Evolutionary conservation across 64 coral and sea anemone genomes (phyloP).

Genomic region (Exaiptasia diaphana): DNA sequence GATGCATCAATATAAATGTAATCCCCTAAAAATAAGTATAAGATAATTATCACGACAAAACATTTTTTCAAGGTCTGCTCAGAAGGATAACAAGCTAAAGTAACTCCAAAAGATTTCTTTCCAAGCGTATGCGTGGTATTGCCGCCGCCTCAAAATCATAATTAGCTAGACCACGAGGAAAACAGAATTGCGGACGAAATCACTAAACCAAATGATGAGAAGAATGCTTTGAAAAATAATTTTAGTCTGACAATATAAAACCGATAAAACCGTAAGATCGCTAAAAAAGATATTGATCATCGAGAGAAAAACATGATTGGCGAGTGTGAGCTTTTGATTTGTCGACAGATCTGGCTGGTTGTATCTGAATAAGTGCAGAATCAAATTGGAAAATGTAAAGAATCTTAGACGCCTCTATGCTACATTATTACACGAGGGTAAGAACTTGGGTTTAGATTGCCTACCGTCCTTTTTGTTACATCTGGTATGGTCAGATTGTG

Average conservation of each 20-base stretch:
- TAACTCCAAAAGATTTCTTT: not conserved
- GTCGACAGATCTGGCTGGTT: not conserved
- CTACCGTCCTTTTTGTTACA: not conserved
- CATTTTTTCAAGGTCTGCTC: not conserved
- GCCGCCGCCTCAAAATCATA: too few relatives aligned
- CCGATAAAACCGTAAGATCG: too few relatives aligned
- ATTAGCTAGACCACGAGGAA: not conserved
- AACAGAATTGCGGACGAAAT: not conserved
- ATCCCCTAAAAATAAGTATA: not conserved
- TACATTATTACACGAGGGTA: not conserved
- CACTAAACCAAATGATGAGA: not conserved
- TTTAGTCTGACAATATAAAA: too few relatives aligned
- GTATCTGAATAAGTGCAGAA: not conserved
- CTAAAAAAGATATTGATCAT: too few relatives aligned
- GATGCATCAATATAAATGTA: constrained; percentile 33
- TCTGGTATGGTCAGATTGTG: constrained; percentile 10
- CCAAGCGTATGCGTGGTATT: not conserved
- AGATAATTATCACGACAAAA: not conserved
- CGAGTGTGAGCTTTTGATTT: not conserved
- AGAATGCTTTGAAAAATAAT: too few relatives aligned
- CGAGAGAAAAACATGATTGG: not conserved
- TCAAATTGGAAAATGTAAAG: not conserved
- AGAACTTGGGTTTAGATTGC: too few relatives aligned
- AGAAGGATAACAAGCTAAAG: not conserved
- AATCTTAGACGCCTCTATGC: not conserved